Conservation (phyloP, 2,888 invertebrate genomes). For the Aromia moschata region DNA sequence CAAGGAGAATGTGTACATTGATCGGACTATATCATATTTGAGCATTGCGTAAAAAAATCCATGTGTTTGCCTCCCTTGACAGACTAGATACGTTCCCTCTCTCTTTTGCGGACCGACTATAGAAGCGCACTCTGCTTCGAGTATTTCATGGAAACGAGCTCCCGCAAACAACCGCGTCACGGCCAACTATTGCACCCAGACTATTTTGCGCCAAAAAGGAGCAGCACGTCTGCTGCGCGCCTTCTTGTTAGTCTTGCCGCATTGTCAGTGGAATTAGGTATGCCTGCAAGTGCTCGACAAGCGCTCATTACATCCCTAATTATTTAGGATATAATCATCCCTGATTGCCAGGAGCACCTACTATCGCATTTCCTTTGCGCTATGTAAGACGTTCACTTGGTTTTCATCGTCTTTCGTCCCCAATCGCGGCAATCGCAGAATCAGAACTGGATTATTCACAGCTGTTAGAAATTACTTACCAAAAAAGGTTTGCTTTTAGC, state of each 20-base stretch:
- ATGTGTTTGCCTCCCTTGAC: too few relatives aligned
- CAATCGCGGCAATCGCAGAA: too few relatives aligned
- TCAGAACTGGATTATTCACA: too few relatives aligned
- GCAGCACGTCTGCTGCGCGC: background rate
- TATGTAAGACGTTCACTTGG: background rate
- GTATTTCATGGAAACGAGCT: background rate
- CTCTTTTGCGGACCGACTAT: too few relatives aligned
- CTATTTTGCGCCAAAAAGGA: too few relatives aligned
- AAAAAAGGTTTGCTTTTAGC: too few relatives aligned
- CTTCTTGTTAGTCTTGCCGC: constrained; percentile 8
- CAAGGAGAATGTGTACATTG: too few relatives aligned
- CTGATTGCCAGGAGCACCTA: background rate
- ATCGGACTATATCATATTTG: too few relatives aligned
- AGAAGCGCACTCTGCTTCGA: background rate
- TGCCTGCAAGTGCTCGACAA: constrained; percentile 9
- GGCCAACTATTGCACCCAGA: too few relatives aligned
- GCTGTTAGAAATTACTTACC: too few relatives aligned
- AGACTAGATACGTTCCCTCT: too few relatives aligned
- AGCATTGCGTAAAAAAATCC: too few relatives aligned
- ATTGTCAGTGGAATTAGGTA: constrained; percentile 16
- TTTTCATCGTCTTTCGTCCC: constrained; percentile 4
- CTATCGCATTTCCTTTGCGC: constrained; percentile 3
- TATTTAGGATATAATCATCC: constrained; percentile 13
- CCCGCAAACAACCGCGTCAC: background rate
- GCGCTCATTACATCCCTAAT: constrained; percentile 12